Evolutionary conservation across 2,113 vertebrate species (phyloP).

Genomic region (Balaeniceps rex): DNA sequence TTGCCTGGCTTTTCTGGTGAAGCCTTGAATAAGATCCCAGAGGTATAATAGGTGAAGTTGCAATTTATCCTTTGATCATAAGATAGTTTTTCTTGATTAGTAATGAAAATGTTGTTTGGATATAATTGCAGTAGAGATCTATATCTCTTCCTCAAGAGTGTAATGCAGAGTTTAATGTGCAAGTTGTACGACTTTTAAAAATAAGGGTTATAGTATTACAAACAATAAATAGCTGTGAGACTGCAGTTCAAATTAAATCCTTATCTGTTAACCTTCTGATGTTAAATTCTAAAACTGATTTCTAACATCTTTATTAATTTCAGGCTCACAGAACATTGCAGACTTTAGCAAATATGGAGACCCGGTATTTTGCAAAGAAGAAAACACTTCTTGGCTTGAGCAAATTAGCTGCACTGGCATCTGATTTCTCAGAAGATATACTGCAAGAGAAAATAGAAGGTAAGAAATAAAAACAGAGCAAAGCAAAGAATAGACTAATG

Average conservation of each 20-base stretch:
- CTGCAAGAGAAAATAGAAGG: conserved; percentile 88
- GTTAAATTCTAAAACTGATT: neutral
- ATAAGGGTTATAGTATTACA: neutral
- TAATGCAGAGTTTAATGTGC: neutral
- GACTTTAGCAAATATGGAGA: conserved; percentile 87
- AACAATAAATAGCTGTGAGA: neutral
- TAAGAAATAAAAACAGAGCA: conserved; percentile 40
- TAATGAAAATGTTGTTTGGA: neutral
- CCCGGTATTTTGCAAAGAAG: conserved; percentile 92
- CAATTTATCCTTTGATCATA: neutral
- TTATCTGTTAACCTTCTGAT: neutral
- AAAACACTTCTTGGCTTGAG: conserved; percentile 96
- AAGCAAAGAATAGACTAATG: neutral
- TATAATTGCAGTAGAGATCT: neutral
- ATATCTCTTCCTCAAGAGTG: neutral
- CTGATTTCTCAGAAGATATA: conserved; percentile 80
- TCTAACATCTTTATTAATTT: neutral
- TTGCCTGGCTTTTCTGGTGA: neutral
- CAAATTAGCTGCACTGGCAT: conserved; percentile 89
- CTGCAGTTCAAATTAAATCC: neutral
- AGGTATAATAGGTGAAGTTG: neutral
- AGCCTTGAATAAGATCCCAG: neutral
- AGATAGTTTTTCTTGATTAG: neutral
- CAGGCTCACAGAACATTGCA: conserved; percentile 89
- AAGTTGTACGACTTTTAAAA: neutral